phyloP scores from a whole-genome alignment of 2,113 vertebrate species.

The Ictalurus furcatus region DNA sequence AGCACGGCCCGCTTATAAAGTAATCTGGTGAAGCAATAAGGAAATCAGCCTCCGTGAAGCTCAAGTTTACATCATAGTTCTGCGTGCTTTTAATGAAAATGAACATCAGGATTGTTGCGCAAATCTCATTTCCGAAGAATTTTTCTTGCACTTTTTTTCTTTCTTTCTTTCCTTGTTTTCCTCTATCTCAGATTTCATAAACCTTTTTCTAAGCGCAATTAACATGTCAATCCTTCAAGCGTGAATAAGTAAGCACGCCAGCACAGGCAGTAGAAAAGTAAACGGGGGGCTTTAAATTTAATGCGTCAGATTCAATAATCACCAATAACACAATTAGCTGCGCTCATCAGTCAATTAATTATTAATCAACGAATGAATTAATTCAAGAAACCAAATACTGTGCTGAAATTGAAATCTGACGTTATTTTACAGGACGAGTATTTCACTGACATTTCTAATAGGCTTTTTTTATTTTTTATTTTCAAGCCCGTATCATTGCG shows the following conservation, averaged over 20 bases:
- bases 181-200: background rate
- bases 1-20: background rate
- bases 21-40: conserved; percentile 5
- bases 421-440: background rate
- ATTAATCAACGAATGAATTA: background rate
- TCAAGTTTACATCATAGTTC: background rate
- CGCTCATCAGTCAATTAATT: background rate
- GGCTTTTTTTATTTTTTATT: background rate
- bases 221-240: background rate
- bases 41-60: background rate
- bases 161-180: too few species aligned
- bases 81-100: background rate
- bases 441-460: background rate
- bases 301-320: background rate
- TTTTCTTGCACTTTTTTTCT: background rate
- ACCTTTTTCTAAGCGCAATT: background rate
- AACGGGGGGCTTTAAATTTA: background rate
- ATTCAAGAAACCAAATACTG: background rate
- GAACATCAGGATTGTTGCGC: background rate
- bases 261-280: background rate
- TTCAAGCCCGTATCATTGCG: background rate
- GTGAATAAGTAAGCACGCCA: background rate
- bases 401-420: background rate
- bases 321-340: background rate
- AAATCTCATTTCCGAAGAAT: background rate